Percentiles rank a stretch among this genome's conserved stretches.
Evolutionary conservation across 2,113 vertebrate genomes (phyloP).

Genomic region (Chelonoidis abingdonii): DNA sequence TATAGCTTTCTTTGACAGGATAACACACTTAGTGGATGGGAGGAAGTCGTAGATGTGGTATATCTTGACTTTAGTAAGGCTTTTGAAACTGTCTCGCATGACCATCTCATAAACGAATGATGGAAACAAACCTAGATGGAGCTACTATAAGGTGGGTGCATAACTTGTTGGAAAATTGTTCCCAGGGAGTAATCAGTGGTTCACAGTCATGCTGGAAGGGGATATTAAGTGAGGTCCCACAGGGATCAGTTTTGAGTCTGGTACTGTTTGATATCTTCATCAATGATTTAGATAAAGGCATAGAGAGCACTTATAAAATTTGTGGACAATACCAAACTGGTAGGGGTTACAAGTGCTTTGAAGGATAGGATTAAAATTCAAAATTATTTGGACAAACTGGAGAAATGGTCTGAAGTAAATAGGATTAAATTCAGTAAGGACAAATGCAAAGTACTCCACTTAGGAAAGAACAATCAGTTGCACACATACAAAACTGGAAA

Average conservation of each 20-base stretch:
- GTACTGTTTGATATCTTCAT: background rate
- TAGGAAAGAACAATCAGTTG: background rate
- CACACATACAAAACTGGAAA: background rate
- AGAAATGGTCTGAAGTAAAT: background rate
- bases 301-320: background rate
- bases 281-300: background rate
- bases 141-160: background rate
- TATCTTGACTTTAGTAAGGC: background rate
- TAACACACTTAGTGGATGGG: background rate
- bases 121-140: background rate
- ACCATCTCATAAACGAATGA: background rate
- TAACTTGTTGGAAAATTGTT: background rate
- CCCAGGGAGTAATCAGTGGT: background rate
- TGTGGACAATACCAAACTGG: background rate
- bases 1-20: background rate
- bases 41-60: background rate
- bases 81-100: background rate
- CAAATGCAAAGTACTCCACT: background rate
- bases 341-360: background rate
- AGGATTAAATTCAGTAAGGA: background rate
- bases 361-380: background rate
- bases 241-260: background rate
- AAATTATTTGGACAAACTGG: background rate
- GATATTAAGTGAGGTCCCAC: background rate
- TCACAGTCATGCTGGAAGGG: background rate